Percentiles rank a stretch among this genome's conserved stretches.
Evolutionary conservation across 1,140 invertebrate genomes (phyloP).

Genomic region (Drosophila baimaii): DNA sequence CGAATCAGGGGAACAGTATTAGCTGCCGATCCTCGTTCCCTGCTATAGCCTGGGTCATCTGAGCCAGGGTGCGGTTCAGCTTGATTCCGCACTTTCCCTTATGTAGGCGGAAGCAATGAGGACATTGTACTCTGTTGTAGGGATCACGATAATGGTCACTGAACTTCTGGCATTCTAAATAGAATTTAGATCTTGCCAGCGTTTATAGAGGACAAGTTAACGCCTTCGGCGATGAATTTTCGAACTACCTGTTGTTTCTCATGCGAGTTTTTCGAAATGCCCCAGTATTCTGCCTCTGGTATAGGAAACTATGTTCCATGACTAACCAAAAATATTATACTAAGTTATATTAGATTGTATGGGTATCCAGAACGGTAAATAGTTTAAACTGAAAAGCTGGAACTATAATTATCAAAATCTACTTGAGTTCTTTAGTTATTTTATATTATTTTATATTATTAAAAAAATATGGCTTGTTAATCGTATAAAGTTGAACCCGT

Average conservation of each 20-base stretch:
- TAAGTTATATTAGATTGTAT: neutral
- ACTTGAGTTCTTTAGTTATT: neutral
- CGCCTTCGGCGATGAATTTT: slow-evolving; percentile 28
- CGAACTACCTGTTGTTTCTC: slow-evolving; percentile 34
- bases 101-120: slow-evolving; percentile 13
- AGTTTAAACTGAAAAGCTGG: neutral
- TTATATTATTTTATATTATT: neutral
- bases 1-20: slow-evolving; percentile 49
- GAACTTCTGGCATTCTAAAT: slow-evolving; percentile 60
- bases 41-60: slow-evolving; percentile 12
- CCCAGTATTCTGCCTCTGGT: slow-evolving; percentile 54
- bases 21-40: slow-evolving; percentile 52
- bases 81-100: slow-evolving; percentile 40
- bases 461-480: neutral
- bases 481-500: neutral
- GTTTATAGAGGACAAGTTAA: slow-evolving; percentile 39
- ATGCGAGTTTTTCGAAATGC: slow-evolving; percentile 45
- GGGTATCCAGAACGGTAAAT: neutral
- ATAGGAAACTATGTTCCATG: slow-evolving; percentile 32
- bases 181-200: slow-evolving; percentile 44
- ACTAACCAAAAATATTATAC: slow-evolving; percentile 3
- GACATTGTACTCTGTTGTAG: slow-evolving; percentile 35
- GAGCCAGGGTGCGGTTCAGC: slow-evolving; percentile 13
- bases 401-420: neutral
- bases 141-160: slow-evolving; percentile 65